Percentiles rank a stretch among this genome's conserved stretches.
Evolutionary conservation across 2,888 invertebrate species (phyloP).

Genomic region (Dorcus hopei): DNA sequence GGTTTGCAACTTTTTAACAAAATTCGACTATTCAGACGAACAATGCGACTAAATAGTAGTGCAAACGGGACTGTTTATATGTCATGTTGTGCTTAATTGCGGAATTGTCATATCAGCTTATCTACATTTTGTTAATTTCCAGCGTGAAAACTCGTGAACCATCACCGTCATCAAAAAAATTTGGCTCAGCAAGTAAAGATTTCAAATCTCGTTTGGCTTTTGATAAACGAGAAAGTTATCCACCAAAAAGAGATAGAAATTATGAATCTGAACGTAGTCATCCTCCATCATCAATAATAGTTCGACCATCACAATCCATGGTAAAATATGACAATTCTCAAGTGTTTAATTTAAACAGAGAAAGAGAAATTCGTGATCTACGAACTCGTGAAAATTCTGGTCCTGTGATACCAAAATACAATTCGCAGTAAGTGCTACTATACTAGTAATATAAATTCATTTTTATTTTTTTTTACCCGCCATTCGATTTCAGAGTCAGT

Average conservation of each 20-base stretch:
- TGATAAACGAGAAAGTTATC: conserved; percentile 38
- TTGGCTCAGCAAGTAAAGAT: conserved; percentile 32
- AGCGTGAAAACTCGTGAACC: conserved; percentile 36
- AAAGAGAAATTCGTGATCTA: conserved; percentile 31
- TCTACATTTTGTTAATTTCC: conserved; percentile 15
- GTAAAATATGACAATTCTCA: conserved; percentile 28
- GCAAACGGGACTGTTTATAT: too few species aligned
- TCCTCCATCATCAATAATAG: conserved; percentile 24
- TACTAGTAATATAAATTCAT: too few species aligned
- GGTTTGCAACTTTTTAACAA: too few species aligned
- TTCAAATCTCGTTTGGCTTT: conserved; percentile 30
- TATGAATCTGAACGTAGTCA: conserved; percentile 32
- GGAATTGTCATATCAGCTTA: too few species aligned
- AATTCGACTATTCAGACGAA: too few species aligned
- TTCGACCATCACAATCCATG: conserved; percentile 21
- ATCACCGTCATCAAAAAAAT: conserved; percentile 35
- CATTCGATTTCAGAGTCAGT: conserved; percentile 10
- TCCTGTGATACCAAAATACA: conserved; percentile 18
- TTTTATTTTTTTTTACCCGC: too few species aligned
- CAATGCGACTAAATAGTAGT: too few species aligned
- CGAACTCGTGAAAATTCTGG: conserved; percentile 17
- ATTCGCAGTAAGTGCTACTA: conserved; percentile 16
- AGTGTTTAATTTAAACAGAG: conserved; percentile 25
- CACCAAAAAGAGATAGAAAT: conserved; percentile 37
- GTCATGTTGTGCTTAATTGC: too few species aligned